Conservation (phyloP, 2,797 vertebrate genomes). For the Denticeps clupeoides region DNA sequence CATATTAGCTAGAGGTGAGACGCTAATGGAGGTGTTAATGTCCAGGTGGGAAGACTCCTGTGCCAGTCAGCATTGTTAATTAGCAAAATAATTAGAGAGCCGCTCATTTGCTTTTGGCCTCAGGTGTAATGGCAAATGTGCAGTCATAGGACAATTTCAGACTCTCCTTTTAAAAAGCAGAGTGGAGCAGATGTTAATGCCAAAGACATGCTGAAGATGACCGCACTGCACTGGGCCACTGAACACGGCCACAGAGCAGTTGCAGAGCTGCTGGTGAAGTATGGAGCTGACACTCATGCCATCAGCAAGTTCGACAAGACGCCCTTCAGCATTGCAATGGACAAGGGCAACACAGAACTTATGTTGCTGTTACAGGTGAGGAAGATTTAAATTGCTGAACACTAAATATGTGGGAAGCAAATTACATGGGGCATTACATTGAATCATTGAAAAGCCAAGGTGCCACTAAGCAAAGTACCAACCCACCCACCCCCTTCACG, state of each 20-base stretch:
- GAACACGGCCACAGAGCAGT: constrained; percentile 56
- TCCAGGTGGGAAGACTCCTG: too few species aligned
- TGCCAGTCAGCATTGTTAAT: too few species aligned
- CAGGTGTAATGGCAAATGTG: constrained; percentile 14
- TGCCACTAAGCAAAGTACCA: too few species aligned
- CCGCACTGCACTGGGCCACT: constrained; percentile 56
- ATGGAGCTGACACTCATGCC: constrained; percentile 50
- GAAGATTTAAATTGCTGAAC: neutral
- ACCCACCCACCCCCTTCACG: too few species aligned
- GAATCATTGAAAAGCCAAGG: too few species aligned
- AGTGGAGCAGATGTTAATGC: constrained; percentile 56
- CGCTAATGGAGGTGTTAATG: too few species aligned
- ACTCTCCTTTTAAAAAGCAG: constrained; percentile 31
- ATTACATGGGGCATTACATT: too few species aligned
- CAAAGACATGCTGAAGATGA: constrained; percentile 70
- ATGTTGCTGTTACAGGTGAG: constrained; percentile 61
- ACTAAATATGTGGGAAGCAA: too few species aligned
- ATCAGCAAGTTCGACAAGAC: constrained; percentile 64
- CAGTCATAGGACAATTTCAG: neutral
- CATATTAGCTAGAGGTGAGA: too few species aligned
- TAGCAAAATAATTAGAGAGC: too few species aligned
- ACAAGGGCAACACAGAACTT: constrained; percentile 57
- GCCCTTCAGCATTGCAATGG: constrained; percentile 61
- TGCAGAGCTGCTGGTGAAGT: constrained; percentile 51
- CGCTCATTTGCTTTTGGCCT: too few species aligned